A percentile compares a stretch with the other conserved stretches of the same genome.
Evolutionary conservation across 2,113 vertebrate genomes (phyloP).

Genomic region (Kryptolebias marmoratus): DNA sequence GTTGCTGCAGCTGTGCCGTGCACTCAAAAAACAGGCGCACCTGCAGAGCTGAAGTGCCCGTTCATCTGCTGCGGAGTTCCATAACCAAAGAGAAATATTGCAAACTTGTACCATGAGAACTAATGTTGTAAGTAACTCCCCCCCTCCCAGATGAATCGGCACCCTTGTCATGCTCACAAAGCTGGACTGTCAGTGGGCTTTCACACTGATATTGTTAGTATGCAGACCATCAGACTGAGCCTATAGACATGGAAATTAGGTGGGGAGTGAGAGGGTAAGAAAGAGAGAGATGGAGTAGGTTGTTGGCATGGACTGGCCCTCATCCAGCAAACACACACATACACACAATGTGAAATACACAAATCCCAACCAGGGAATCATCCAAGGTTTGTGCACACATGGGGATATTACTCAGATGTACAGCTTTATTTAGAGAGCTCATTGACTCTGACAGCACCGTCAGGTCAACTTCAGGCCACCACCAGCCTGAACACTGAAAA

Average conservation of each 20-base stretch:
- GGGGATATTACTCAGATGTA: constrained; percentile 69
- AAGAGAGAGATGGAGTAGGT: constrained; percentile 83
- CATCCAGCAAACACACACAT: constrained; percentile 70
- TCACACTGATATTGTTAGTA: constrained; percentile 88
- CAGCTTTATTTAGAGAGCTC: constrained; percentile 62
- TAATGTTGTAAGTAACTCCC: constrained; percentile 80
- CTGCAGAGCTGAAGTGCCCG: constrained; percentile 40
- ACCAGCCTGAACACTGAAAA: constrained; percentile 27
- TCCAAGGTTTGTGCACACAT: constrained; percentile 61
- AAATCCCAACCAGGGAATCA: constrained; percentile 35
- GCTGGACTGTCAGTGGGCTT: constrained; percentile 85
- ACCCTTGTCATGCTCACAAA: constrained; percentile 87
- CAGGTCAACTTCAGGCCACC: constrained; percentile 74
- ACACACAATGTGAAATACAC: constrained; percentile 53
- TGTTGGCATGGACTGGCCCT: constrained; percentile 80
- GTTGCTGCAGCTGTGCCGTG: constrained; percentile 57
- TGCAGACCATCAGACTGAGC: constrained; percentile 83
- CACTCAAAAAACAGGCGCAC: constrained; percentile 29
- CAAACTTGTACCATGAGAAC: constrained; percentile 78
- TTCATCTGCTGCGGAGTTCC: constrained; percentile 47
- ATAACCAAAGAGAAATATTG: constrained; percentile 74
- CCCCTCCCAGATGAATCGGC: constrained; percentile 82
- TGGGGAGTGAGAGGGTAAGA: constrained; percentile 72
- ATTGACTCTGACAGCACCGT: constrained; percentile 50
- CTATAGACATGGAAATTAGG: constrained; percentile 91